Evolutionary conservation across 2,888 invertebrate genomes (phyloP).

Genomic region (Platerodrilus igneus): DNA sequence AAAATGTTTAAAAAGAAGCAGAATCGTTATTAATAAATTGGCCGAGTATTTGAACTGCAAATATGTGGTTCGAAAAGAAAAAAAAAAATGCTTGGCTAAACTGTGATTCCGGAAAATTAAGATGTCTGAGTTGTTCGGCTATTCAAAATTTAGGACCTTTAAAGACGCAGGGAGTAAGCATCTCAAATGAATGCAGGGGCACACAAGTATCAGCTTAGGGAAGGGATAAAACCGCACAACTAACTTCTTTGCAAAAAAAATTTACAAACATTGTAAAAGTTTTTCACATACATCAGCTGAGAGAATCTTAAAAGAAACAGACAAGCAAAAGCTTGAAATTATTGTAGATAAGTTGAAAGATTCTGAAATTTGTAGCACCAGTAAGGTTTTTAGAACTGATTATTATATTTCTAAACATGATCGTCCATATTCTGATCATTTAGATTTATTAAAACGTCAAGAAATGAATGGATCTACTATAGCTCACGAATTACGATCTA

Average conservation of each 20-base stretch:
- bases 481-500: neutral
- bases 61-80: conserved; percentile 3
- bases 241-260: conserved; percentile 3
- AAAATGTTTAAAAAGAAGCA: conserved; percentile 3
- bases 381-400: conserved; percentile 4
- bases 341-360: conserved; percentile 1
- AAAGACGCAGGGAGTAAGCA: conserved; percentile 4
- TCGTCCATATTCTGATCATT: conserved; percentile 6
- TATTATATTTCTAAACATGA: conserved; percentile 9
- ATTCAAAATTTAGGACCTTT: too few relatives aligned
- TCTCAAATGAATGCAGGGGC: conserved; percentile 1
- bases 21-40: too few relatives aligned
- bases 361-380: conserved; percentile 4
- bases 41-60: neutral
- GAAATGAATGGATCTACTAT: conserved; percentile 3
- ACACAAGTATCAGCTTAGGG: too few relatives aligned
- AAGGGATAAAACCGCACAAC: conserved; percentile 1
- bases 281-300: conserved; percentile 3
- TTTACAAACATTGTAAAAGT: conserved; percentile 2
- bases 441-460: conserved; percentile 4
- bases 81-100: conserved; percentile 2
- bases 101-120: conserved; percentile 1
- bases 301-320: conserved; percentile 4
- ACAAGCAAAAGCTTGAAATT: conserved; percentile 3
- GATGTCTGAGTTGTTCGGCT: too few relatives aligned